Conservation (phyloP, 2,797 vertebrate genomes). For the Gallinago solitaria region DNA sequence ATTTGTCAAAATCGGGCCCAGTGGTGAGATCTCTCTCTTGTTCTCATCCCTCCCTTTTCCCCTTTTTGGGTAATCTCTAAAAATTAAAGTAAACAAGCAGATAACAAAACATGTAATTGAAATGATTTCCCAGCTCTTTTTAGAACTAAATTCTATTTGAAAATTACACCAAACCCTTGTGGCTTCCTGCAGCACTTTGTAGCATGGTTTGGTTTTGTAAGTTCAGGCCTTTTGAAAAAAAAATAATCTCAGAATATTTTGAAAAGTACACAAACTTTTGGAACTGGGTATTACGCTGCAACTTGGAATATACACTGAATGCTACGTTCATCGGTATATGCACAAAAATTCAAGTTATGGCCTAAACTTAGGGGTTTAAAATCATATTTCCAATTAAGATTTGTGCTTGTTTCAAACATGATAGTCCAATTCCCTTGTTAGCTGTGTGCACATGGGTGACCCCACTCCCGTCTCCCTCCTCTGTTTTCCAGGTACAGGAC, state of each 20-base stretch:
- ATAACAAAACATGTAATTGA: slow-evolving; percentile 1
- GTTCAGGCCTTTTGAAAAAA: neutral
- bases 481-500: slow-evolving; percentile 88
- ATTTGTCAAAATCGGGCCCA: neutral
- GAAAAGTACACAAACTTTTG: neutral
- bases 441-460: accelerated
- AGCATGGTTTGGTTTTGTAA: neutral
- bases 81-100: slow-evolving; percentile 34
- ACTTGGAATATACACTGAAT: neutral
- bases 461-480: neutral
- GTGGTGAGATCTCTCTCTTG: slow-evolving; percentile 2
- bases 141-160: slow-evolving; percentile 15
- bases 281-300: neutral
- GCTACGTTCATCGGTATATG: neutral
- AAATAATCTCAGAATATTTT: neutral
- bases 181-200: neutral
- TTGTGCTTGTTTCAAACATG: accelerated
- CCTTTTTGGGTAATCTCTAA: slow-evolving; percentile 1
- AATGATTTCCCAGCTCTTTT: slow-evolving; percentile 27
- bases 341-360: neutral
- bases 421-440: accelerated
- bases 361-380: neutral
- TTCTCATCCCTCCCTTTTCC: slow-evolving; percentile 8
- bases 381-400: neutral
- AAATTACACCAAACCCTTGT: neutral